Evolutionary conservation across 2,888 invertebrate genomes (phyloP).

Genomic region (Epirrhoe alternata): DNA sequence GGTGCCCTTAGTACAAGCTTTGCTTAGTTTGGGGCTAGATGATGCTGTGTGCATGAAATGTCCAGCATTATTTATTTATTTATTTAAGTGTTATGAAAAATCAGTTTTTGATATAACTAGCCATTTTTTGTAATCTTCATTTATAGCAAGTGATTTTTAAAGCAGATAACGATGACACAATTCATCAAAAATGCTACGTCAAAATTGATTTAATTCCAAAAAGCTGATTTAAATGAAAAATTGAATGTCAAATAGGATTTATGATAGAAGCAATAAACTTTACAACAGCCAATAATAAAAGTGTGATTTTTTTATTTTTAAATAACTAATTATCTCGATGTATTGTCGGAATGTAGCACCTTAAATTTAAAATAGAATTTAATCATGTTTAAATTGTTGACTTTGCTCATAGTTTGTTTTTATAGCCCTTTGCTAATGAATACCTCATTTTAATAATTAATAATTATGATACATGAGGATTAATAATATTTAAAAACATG

Average conservation of each 20-base stretch:
- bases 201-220: neutral
- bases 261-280: conserved; percentile 15
- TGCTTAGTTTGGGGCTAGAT: no score
- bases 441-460: no score
- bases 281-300: conserved; percentile 2
- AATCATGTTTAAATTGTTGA: neutral
- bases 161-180: neutral
- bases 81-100: no score
- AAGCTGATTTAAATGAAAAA: conserved; percentile 4
- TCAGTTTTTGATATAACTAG: no score
- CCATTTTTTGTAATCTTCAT: neutral
- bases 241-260: conserved; percentile 21
- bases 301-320: conserved; percentile 3
- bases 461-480: no score
- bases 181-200: neutral
- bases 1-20: no score
- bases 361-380: neutral
- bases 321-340: conserved; percentile 4
- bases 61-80: no score
- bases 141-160: neutral
- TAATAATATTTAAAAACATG: no score
- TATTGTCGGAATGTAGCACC: neutral
- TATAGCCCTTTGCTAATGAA: no score
- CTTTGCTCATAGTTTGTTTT: no score
- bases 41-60: no score